These are phyloP conservation scores for Maccullochella peelii DNA, from an alignment of 2,113 vertebrate genomes.

Conservation along the genomic window DNA sequence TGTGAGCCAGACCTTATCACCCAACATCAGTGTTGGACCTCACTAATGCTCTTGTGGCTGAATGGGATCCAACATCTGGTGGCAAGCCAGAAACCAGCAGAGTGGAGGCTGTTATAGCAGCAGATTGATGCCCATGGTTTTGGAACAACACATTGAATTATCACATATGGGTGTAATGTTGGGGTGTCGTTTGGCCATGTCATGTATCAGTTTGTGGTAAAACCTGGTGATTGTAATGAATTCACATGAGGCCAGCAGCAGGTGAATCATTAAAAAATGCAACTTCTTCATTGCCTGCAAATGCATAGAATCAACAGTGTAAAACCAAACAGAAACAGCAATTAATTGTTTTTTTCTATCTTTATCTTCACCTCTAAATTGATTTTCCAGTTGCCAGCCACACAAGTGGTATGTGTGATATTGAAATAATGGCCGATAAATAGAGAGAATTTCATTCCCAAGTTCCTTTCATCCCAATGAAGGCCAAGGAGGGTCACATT, in stretches of 20 bases:
- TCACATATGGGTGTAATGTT: background rate
- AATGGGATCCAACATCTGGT: background rate
- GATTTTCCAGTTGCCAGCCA: constrained; percentile 42
- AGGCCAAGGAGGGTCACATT: constrained; percentile 66
- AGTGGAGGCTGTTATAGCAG: background rate
- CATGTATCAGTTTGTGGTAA: background rate
- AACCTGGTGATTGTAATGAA: background rate
- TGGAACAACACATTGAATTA: background rate
- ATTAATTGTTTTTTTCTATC: constrained; percentile 4
- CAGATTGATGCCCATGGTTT: background rate
- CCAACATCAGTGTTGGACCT: background rate
- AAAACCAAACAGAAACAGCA: constrained; percentile 11
- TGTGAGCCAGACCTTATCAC: background rate
- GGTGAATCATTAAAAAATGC: background rate
- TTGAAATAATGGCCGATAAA: constrained; percentile 64
- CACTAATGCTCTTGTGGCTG: background rate
- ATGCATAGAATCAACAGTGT: background rate
- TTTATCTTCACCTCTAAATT: constrained; percentile 38
- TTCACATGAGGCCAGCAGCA: background rate
- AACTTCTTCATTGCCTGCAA: background rate
- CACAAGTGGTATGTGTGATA: constrained; percentile 53
- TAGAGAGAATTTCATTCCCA: constrained; percentile 63
- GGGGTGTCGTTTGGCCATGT: background rate
- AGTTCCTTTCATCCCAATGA: constrained; percentile 53
- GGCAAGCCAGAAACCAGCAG: background rate